Base-by-base conservation (phyloP, 2,888 invertebrate genomes). In the Drosophila dives region DNA sequence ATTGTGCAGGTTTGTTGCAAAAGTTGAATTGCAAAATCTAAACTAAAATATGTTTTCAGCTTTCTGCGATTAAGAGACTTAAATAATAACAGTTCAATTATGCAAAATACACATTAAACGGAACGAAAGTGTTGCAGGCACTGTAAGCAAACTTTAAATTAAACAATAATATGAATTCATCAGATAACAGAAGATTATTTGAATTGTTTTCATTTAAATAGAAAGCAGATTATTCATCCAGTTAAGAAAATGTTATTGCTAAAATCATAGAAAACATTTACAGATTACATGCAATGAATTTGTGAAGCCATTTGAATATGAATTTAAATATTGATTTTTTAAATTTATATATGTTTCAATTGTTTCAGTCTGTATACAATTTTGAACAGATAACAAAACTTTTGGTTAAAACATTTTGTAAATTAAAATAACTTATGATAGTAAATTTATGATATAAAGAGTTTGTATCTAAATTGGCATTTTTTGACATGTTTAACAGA, bases 11-110 rank as follows among this genome's bases (percentile, higher is more conserved):
- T 54, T 48, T 26, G 53, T 23, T 11, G 26, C 23, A 38, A 64
- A 63, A 53, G 53, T 53, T 53, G 33, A 64, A 65, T 64, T 62
- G 17, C 42, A 23, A 29, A 51, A 51, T 29, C 29, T 36, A 34
- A 26, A 33, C 6, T 7, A 38, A 49, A 23, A 38, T 26, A 38
- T 60, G n/a, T 64, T 15, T 23, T 38, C 58, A 64, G 61, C 62
- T n/a, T 23, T 34, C 23, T 33, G 32, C 15, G 38, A 26, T 49
- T 56, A 32, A 32, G n/a, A 29, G 10, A 23, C 17, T 33, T 17
- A 20, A 50, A 50, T 40, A 40, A 38, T 26, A 61, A 15, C n/a
- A 64, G 8, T 11, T 12, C 4, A 58, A 58, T 20, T 48, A 17
- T 17, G n/a, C 7, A n/a, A 60, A 20, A 11, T 12, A 32, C 8